Evolutionary conservation across 2,113 vertebrate genomes (phyloP).

Genomic region (Meriones unguiculatus): DNA sequence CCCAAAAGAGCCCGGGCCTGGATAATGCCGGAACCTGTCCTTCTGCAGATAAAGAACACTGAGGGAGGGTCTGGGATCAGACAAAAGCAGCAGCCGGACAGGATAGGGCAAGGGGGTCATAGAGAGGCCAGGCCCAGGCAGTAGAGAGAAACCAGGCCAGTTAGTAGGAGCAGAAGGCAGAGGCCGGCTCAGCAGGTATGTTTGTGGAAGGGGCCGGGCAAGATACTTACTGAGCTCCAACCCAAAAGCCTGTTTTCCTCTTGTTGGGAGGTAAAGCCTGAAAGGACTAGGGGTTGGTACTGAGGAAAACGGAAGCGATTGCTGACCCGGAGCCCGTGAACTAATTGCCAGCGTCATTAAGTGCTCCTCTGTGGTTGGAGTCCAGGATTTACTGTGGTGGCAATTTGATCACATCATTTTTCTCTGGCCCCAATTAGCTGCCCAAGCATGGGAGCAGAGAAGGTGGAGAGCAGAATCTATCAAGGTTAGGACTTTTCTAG

Average conservation of each 20-base stretch:
- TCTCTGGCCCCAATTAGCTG: slow-evolving; percentile 13
- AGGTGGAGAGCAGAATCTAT: background rate
- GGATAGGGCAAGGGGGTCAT: background rate
- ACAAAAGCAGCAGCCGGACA: background rate
- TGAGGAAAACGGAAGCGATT: background rate
- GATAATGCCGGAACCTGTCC: background rate
- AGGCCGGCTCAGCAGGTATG: background rate
- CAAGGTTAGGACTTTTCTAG: background rate
- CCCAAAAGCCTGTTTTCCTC: background rate
- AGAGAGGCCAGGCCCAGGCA: slow-evolving; percentile 9
- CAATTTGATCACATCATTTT: background rate
- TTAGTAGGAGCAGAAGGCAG: slow-evolving; percentile 2
- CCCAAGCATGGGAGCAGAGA: background rate
- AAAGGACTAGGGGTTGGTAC: background rate
- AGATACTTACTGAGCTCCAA: background rate
- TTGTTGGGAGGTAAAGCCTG: background rate
- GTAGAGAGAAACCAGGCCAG: background rate
- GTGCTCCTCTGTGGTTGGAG: background rate
- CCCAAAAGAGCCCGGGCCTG: slow-evolving; percentile 16
- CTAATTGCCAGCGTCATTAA: background rate
- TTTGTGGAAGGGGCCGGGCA: background rate
- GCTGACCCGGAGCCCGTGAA: background rate
- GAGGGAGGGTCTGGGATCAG: background rate
- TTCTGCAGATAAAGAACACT: background rate
- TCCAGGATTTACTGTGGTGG: background rate